Percentiles rank a stretch among this genome's conserved stretches.
phyloP scores from a whole-genome alignment of 1,140 invertebrate genomes.

The Lepidotrigona ventralis region DNA sequence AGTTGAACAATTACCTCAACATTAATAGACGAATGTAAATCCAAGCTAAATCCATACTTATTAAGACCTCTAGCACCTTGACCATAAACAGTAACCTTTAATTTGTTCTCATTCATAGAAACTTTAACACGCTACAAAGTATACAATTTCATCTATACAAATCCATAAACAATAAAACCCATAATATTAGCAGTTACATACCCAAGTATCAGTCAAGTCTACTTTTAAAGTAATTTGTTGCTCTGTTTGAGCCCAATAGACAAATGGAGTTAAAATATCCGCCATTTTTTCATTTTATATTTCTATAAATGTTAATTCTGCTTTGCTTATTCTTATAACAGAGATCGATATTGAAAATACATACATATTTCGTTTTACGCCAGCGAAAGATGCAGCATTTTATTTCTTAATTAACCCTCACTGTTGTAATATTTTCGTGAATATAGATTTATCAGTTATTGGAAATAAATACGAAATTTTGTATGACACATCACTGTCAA shows the following conservation, averaged over 20 bases:
- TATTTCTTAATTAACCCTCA: neutral
- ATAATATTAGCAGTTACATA: slow-evolving; percentile 67
- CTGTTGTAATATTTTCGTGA: neutral
- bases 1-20: slow-evolving; percentile 81
- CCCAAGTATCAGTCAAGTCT: slow-evolving; percentile 90
- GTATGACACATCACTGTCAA: neutral
- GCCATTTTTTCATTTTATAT: slow-evolving; percentile 66
- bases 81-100: slow-evolving; percentile 84
- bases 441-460: neutral
- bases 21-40: slow-evolving; percentile 86
- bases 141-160: slow-evolving; percentile 3
- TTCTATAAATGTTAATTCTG: neutral
- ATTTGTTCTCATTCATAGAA: slow-evolving; percentile 81
- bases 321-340: neutral
- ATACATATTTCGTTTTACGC: neutral
- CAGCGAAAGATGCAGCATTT: neutral
- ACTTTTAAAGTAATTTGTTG: slow-evolving; percentile 88
- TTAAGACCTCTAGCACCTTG: slow-evolving; percentile 85
- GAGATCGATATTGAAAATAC: neutral
- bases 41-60: slow-evolving; percentile 87
- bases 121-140: slow-evolving; percentile 80
- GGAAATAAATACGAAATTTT: neutral
- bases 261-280: slow-evolving; percentile 86
- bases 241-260: slow-evolving; percentile 96
- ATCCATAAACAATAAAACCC: neutral